phyloP scores from a whole-genome alignment of 53 echinoderm and acorn worm genomes.

The Mesocentrotus franciscanus region DNA sequence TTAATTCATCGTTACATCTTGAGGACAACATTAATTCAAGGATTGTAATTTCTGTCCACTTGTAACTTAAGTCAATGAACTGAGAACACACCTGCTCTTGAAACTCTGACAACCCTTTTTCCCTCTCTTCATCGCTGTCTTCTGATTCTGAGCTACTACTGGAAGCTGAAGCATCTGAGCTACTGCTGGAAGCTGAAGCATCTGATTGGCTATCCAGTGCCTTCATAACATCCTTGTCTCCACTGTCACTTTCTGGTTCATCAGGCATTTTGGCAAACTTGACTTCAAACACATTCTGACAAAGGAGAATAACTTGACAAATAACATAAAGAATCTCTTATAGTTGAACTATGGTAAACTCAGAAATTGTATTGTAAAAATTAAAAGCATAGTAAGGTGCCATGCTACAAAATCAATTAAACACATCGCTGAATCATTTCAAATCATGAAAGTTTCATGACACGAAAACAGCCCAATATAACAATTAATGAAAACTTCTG shows the following conservation, averaged over 20 bases:
- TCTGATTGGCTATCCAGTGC: slow-evolving; percentile 53
- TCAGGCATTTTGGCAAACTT: slow-evolving; percentile 99
- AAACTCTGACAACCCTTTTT: slow-evolving; percentile 88
- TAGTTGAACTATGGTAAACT: no score
- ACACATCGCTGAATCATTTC: no score
- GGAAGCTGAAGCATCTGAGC: slow-evolving; percentile 59
- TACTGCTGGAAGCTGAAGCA: no score
- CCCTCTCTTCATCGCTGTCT: slow-evolving; percentile 97
- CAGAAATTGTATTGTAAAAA: no score
- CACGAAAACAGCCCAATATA: no score
- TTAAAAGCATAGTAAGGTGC: no score
- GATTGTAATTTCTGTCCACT: background rate
- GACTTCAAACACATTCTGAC: slow-evolving; percentile 98
- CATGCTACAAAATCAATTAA: no score
- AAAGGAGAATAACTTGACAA: background rate
- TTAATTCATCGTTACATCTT: no score
- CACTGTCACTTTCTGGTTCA: slow-evolving; percentile 77
- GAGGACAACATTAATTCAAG: no score
- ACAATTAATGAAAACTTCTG: no score
- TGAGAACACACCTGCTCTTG: slow-evolving; percentile 94
- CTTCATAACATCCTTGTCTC: slow-evolving; percentile 42
- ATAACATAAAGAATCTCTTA: background rate
- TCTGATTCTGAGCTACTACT: slow-evolving; percentile 81
- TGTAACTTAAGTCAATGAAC: slow-evolving; percentile 63
- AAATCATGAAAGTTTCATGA: no score